A percentile compares a stretch with the other conserved stretches of the same genome.
phyloP scores from a whole-genome alignment of 2,113 vertebrate species.

The Cynoglossus semilaevis region DNA sequence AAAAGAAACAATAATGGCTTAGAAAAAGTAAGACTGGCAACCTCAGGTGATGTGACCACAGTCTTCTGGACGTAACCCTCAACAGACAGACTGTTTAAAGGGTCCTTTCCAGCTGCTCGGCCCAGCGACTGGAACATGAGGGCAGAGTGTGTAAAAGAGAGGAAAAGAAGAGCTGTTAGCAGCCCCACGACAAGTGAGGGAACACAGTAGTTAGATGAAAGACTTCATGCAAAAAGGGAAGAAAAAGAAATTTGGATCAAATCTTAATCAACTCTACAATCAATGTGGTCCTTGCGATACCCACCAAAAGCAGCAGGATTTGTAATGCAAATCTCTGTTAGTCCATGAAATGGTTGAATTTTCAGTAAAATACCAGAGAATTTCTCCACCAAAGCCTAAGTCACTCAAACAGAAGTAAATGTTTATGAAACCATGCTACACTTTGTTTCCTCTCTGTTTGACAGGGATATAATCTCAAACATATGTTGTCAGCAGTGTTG shows the following conservation, averaged over 20 bases:
- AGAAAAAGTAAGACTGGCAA: constrained; percentile 72
- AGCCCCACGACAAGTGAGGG: constrained; percentile 2
- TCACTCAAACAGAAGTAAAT: too few relatives aligned
- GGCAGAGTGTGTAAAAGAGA: constrained; percentile 58
- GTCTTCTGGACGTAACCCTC: constrained; percentile 96
- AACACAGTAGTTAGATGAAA: constrained; percentile 13
- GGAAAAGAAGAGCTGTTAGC: constrained; percentile 61
- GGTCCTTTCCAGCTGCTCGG: constrained; percentile 80
- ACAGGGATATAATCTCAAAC: too few relatives aligned
- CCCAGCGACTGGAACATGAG: constrained; percentile 71
- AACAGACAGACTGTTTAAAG: constrained; percentile 83
- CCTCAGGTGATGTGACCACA: constrained; percentile 93
- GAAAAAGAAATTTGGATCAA: constrained; percentile 2
- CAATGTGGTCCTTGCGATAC: constrained; percentile 15
- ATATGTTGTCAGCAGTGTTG: too few relatives aligned
- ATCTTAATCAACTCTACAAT: neutral
- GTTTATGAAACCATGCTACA: too few relatives aligned
- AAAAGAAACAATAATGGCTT: constrained; percentile 6
- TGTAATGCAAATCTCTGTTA: constrained; percentile 48
- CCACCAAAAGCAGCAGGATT: too few relatives aligned
- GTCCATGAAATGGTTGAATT: constrained; percentile 41
- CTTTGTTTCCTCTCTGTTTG: too few relatives aligned
- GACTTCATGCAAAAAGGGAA: constrained; percentile 26
- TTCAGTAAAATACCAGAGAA: too few relatives aligned
- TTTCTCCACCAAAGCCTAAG: too few relatives aligned